Base-by-base conservation (phyloP, 2,113 vertebrate species). In the Percina caprodes region DNA sequence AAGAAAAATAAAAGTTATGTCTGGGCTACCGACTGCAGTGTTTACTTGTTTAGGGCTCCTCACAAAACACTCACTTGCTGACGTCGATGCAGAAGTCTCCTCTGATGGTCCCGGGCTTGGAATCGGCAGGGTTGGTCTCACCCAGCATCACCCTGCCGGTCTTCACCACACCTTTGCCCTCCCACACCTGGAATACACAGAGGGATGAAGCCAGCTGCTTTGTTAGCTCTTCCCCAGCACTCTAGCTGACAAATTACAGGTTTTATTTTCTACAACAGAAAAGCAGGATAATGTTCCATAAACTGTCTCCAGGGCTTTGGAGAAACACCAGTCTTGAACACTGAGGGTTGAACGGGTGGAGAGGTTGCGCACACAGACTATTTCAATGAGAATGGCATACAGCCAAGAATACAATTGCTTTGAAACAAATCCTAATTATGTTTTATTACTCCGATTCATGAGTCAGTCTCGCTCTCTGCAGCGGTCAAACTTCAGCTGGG, bases 71-170 rank as follows among this genome's bases (percentile, higher is more conserved):
- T 92, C 85, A 99, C 98, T 96, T 97, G 94, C 95, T 94, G 70
- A 99, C 96, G n/a, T 98, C 96, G 69, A 99, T 95, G 55, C 98
- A 99, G 90, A 97, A 96, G 86, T 99, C 98, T 68, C 98, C 98
- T 69, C 97, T 95, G 89, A 99, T 99, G 86, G 98, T 99, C 79
- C 98, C 98, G 0, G 98, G 98, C 86, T 97, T 97, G 3, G 98
- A 99, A 55, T 99, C 96, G 0, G 96, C 96, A 0, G 98, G 98
- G 85, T 99, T 97, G 71, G 97, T 99, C 92, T 97, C 98, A 0
- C 98, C 98, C 74, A 99, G 94, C 97, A 99, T 98, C 74, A 97
- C 89, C 59, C 98, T 92, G 75, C 97, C 97, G 0, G 97, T 98
- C 93, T 97, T 98, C 88, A 99, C 97, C 8, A 92, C 96, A 0